phyloP scores from a whole-genome alignment of 1,140 invertebrate species.

The Procambarus clarkii region DNA sequence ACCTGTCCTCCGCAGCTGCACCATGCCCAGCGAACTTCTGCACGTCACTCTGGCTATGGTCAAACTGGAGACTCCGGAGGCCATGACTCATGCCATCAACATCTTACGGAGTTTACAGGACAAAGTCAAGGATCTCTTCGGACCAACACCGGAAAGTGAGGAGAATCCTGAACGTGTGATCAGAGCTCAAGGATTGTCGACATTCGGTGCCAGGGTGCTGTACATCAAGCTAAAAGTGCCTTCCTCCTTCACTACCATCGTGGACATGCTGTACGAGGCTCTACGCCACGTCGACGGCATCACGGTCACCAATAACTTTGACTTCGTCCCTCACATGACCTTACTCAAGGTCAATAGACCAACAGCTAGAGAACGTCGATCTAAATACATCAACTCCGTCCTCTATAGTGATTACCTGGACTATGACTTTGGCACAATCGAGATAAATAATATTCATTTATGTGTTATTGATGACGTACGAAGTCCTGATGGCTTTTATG shows the following conservation, averaged over 20 bases:
- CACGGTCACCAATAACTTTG: slow-evolving; percentile 71
- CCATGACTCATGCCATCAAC: slow-evolving; percentile 38
- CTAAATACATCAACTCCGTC: slow-evolving; percentile 71
- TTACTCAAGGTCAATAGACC: slow-evolving; percentile 70
- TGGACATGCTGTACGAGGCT: slow-evolving; percentile 43
- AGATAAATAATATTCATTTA: slow-evolving; percentile 71
- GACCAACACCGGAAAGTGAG: background rate
- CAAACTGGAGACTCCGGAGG: slow-evolving; percentile 33
- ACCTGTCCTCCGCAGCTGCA: slow-evolving; percentile 68
- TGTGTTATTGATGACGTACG: slow-evolving; percentile 71
- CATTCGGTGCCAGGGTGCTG: slow-evolving; percentile 72
- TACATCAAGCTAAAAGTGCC: slow-evolving; percentile 67
- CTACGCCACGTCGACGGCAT: slow-evolving; percentile 47
- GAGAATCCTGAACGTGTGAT: slow-evolving; percentile 9
- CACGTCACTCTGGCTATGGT: slow-evolving; percentile 73
- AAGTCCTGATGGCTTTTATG: slow-evolving; percentile 71
- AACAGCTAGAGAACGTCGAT: slow-evolving; percentile 66
- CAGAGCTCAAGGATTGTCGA: slow-evolving; percentile 58
- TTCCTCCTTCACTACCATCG: slow-evolving; percentile 36
- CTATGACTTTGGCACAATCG: slow-evolving; percentile 63
- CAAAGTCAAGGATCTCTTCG: slow-evolving; percentile 40
- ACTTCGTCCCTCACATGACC: slow-evolving; percentile 73
- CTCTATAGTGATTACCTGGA: slow-evolving; percentile 67
- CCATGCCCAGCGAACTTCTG: slow-evolving; percentile 68
- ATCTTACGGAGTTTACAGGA: background rate